These are phyloP conservation scores for Cyprinodon brontotheroides DNA, from an alignment of 2,113 vertebrate genomes.

Conservation along the genomic window DNA sequence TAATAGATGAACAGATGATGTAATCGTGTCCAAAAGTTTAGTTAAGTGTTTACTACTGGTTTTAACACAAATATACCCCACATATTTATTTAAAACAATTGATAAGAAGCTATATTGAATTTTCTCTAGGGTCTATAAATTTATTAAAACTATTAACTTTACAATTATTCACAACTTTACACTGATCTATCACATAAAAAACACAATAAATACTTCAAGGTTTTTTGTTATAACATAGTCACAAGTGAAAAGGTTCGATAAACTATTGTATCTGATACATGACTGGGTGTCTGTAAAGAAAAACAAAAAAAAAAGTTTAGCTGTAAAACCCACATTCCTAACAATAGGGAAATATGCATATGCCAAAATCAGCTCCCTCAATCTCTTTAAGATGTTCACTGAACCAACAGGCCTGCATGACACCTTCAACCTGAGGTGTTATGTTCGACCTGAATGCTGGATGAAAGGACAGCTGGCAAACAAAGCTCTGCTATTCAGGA, in stretches of 20 bases:
- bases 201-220: too few species aligned
- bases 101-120: too few species aligned
- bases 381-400: background rate
- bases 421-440: background rate
- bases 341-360: background rate
- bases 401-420: background rate
- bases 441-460: slow-evolving; percentile 5
- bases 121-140: too few species aligned
- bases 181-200: too few species aligned
- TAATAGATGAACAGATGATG: too few species aligned
- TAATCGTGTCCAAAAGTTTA: too few species aligned
- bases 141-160: too few species aligned
- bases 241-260: background rate
- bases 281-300: background rate
- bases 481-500: slow-evolving; percentile 29
- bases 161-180: too few species aligned
- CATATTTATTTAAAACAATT: too few species aligned
- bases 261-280: background rate
- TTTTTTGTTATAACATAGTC: background rate
- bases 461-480: slow-evolving; percentile 45
- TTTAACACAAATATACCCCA: too few species aligned
- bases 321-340: background rate
- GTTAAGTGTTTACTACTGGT: too few species aligned
- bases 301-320: background rate
- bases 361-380: background rate